phyloP scores from a whole-genome alignment of 2,888 invertebrate genomes.

The Amiota communis region DNA sequence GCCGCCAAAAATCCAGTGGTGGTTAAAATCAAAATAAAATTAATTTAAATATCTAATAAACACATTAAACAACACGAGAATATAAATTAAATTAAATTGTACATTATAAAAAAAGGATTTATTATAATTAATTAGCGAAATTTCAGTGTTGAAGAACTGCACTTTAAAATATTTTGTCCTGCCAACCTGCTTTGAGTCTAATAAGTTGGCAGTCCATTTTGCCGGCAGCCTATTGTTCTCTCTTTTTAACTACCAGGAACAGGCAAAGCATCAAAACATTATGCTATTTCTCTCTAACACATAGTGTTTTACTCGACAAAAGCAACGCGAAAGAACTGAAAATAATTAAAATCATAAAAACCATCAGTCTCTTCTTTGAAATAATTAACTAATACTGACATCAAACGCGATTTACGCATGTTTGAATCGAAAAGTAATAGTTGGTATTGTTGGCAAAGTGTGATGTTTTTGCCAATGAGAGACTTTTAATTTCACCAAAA shows the following conservation, averaged over 20 bases:
- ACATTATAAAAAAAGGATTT: too few species aligned
- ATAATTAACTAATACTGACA: neutral
- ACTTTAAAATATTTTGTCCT: too few species aligned
- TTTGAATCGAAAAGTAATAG: neutral
- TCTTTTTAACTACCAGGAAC: neutral
- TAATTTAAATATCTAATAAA: too few species aligned
- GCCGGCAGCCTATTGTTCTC: neutral
- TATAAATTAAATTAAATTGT: too few species aligned
- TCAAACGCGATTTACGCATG: neutral
- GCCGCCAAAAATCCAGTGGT: too few species aligned
- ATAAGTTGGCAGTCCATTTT: neutral
- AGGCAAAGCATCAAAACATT: neutral
- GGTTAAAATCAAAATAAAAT: too few species aligned
- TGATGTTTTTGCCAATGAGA: neutral
- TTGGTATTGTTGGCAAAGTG: neutral
- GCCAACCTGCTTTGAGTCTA: too few species aligned
- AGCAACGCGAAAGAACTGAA: slow-evolving; percentile 19
- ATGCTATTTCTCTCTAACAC: neutral
- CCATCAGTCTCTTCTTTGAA: neutral
- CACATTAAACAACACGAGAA: too few species aligned
- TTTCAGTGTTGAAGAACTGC: too few species aligned
- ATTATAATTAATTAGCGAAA: too few species aligned
- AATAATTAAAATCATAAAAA: slow-evolving; percentile 9
- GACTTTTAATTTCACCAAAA: slow-evolving; percentile 8
- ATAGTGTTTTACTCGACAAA: slow-evolving; percentile 13